Base-by-base conservation (phyloP, 2,113 vertebrate genomes). In the Ellobius talpinus region DNA sequence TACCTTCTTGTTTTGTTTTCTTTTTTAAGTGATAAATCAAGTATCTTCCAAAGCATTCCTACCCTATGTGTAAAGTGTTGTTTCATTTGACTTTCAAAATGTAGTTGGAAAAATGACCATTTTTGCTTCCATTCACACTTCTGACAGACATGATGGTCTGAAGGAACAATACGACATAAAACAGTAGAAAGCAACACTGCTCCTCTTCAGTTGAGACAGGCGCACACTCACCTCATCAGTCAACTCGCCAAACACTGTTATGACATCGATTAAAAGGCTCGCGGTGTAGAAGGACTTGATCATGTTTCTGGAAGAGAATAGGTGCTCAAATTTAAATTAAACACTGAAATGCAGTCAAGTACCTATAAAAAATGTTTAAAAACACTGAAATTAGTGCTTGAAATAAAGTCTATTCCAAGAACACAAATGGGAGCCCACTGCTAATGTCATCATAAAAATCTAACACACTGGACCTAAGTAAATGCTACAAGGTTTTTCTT, bases 251-350 rank as follows among this genome's bases (percentile, higher is more conserved):
- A 99, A 99, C 72, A 99, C 99, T 3, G 99, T 99, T 95, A 99
- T 97, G 91, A 99, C 99, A 5, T 99, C 99, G 96, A 99, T 98
- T 98, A 99, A 98, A 90, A 99, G 99, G 97, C 99, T 99, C 96
- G 99, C 98, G 10, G 99, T 99, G 98, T 99, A 99, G 99, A 99
- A 99, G 11, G 99, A 99, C 98, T 99, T 99, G 97, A 99, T 99
- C 99, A 99, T 99, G 97, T 99, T 99, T 99, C 99, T 99, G 98
- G 9, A 96, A 97, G 97, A 96, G 95, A 96, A 66, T 1, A 96
- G 72, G 84, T 50, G 39, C 33, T 91, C 1, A 96, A 93, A 96
- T 47, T 29, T 58, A 58, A 85, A 87, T 93, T 8, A 89, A 85
- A 58, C 26, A 86, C 19, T 3, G 92, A 88, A 68, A 29, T 82